Evolutionary conservation across 2,888 invertebrate species (phyloP).

Genomic region (Lasioglossum malachurum): DNA sequence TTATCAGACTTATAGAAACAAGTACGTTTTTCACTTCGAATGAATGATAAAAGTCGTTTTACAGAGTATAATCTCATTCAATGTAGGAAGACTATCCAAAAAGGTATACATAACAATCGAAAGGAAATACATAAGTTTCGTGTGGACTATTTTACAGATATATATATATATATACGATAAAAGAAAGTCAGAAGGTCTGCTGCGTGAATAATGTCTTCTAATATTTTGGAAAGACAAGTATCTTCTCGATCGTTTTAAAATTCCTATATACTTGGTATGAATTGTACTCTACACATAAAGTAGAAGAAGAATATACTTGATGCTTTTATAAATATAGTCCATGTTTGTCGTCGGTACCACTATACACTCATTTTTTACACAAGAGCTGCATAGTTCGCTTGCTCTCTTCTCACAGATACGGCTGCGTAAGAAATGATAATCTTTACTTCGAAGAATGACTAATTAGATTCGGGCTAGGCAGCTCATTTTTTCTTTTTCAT

Average conservation of each 20-base stretch:
- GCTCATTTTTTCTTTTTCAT: background rate
- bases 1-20: slow-evolving; percentile 32
- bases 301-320: slow-evolving; percentile 43
- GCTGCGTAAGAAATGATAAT: slow-evolving; percentile 7
- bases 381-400: slow-evolving; percentile 7
- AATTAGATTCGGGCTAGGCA: slow-evolving; percentile 4
- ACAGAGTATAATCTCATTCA: slow-evolving; percentile 18
- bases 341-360: slow-evolving; percentile 34
- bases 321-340: slow-evolving; percentile 39
- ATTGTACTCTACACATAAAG: slow-evolving; percentile 35
- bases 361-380: slow-evolving; percentile 40
- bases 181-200: background rate
- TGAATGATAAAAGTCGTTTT: slow-evolving; percentile 19
- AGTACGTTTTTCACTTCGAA: slow-evolving; percentile 10
- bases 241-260: slow-evolving; percentile 15
- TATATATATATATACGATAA: slow-evolving; percentile 12
- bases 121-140: slow-evolving; percentile 25
- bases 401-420: background rate
- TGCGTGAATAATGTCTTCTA: slow-evolving; percentile 25
- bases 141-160: slow-evolving; percentile 33
- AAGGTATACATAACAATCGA: slow-evolving; percentile 10
- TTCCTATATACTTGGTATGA: slow-evolving; percentile 29
- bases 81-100: slow-evolving; percentile 46
- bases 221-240: slow-evolving; percentile 38
- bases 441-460: background rate